phyloP scores from a whole-genome alignment of 2,113 vertebrate genomes.

The Oreochromis aureus region DNA sequence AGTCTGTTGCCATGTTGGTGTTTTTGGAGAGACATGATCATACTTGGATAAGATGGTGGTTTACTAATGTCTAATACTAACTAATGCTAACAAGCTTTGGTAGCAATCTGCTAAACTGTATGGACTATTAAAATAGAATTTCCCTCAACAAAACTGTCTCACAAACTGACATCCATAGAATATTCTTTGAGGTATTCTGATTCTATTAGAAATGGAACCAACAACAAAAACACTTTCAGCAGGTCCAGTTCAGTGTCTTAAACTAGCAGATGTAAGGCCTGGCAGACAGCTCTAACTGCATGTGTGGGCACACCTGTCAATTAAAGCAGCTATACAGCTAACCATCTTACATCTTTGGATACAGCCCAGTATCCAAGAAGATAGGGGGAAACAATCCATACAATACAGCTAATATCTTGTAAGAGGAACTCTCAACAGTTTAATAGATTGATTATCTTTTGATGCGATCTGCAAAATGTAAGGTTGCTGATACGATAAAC shows the following conservation, averaged over 20 bases:
- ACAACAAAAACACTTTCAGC: neutral
- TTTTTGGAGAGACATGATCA: neutral
- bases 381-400: neutral
- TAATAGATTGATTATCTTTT: slow-evolving; percentile 4
- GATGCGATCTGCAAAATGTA: slow-evolving; percentile 16
- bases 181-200: neutral
- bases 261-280: neutral
- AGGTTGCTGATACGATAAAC: slow-evolving; percentile 1
- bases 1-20: neutral
- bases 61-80: neutral
- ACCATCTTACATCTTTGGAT: neutral
- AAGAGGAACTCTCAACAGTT: neutral
- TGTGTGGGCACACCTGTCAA: neutral
- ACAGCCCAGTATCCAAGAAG: neutral
- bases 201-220: neutral
- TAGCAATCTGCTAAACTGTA: neutral
- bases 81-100: neutral
- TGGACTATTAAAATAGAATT: neutral
- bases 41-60: neutral
- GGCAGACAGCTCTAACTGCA: neutral
- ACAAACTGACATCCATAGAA: neutral
- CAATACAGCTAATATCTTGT: neutral
- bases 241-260: neutral
- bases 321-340: neutral
- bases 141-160: neutral